Evolutionary conservation across 2,113 vertebrate species (phyloP), one percentile per base, ranked within the genome.

Genomic region (Phaethornis superciliosus): DNA sequence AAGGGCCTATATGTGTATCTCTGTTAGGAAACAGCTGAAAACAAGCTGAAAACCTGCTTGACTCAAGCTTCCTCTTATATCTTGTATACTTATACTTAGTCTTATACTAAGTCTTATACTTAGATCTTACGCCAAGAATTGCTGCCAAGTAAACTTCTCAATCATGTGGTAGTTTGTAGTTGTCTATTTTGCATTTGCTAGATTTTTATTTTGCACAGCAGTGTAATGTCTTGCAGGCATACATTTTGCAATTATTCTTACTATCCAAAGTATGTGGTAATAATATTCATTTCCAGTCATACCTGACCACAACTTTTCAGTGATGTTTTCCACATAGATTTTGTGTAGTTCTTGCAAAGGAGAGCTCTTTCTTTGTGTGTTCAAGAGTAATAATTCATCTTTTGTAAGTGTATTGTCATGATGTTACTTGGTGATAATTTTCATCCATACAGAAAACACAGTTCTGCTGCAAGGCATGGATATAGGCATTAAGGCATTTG

Each of bases 21-120:
- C 77, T 42, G 8, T 95, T 95, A 71, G 32, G 85, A 92, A 86
- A 20, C 7, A 58, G 35, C 21, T 85, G 78, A 91, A 95, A 91
- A 92, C n/a, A 40, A 40, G 40, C 40, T 37, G 37, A 37, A 37
- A 37, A 37, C 10, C 49, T 96, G 49, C 56, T 54, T 96, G 55
- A 63, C 78, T 35, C 26, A 64, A 54, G 26, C 19, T 78, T 94
- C 54, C 44, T 65, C 22, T 24, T 40, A 40, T 40, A 40, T 40
- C 40, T 40, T 40, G 40, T 40, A 40, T 40, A 40, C 40, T 40
- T 40, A 12, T 12, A 40, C 40, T 40, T 12, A 40, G 40, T 40
- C 40, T 40, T 40, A 40, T 40, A 40, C 40, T 40, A 91, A 90
- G 69, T 68, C 91, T 67, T 79, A 32, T 92, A 8, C 80, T 75